Conservation (phyloP, 2,113 vertebrate genomes). For the Gavialis gangeticus region DNA sequence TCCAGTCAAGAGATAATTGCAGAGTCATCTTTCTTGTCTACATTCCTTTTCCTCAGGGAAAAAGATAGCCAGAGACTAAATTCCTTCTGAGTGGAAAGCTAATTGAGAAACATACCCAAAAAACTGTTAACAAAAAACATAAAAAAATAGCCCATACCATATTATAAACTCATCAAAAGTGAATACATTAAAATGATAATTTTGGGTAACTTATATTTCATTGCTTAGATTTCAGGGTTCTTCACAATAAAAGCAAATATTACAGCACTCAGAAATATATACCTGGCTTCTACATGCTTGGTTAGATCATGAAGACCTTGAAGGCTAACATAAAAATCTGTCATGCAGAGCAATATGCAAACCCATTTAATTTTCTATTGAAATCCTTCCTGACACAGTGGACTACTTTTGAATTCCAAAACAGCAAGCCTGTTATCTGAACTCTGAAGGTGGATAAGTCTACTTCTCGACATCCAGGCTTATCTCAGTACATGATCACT, state of each 20-base stretch:
- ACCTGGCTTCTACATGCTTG: constrained; percentile 37
- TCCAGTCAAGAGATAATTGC: constrained; percentile 8
- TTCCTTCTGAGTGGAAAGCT: neutral
- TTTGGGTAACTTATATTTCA: neutral
- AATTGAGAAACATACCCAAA: neutral
- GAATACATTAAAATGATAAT: constrained; percentile 21
- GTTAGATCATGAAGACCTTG: constrained; percentile 37
- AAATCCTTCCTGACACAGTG: constrained; percentile 56
- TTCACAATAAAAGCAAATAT: constrained; percentile 9
- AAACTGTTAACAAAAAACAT: neutral
- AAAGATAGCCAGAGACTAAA: neutral
- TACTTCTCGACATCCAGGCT: constrained; percentile 6
- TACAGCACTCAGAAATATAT: constrained; percentile 34
- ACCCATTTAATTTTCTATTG: constrained; percentile 69
- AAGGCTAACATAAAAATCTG: constrained; percentile 54
- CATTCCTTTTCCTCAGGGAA: neutral
- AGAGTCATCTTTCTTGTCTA: neutral
- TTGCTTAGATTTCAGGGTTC: constrained; percentile 9
- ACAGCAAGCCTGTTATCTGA: constrained; percentile 35
- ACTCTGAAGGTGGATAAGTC: constrained; percentile 18
- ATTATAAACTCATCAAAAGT: neutral
- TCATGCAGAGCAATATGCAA: constrained; percentile 55
- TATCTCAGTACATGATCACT: constrained; percentile 27
- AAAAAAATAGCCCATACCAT: neutral
- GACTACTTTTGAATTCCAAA: constrained; percentile 65